phyloP scores from a whole-genome alignment of 2,113 vertebrate genomes.

The Phrynosoma blainvillii region DNA sequence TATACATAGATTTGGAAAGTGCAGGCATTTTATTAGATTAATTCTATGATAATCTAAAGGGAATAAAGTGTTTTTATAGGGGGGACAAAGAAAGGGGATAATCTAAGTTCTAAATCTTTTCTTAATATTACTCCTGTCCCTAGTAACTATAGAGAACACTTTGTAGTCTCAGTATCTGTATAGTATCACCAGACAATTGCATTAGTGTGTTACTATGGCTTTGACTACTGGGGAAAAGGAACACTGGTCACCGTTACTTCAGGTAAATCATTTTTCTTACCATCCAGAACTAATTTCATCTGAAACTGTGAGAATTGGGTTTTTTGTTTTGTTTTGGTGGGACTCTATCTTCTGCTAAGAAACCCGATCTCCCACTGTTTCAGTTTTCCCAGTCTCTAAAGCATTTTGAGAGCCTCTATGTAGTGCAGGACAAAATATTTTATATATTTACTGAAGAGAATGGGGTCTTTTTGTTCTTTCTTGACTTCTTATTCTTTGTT shows the following conservation, averaged over 20 bases:
- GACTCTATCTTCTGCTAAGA: neutral
- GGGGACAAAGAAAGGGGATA: neutral
- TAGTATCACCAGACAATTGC: neutral
- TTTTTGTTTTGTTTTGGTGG: neutral
- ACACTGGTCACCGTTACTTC: constrained; percentile 47
- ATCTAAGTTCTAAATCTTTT: neutral
- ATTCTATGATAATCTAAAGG: neutral
- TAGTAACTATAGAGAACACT: neutral
- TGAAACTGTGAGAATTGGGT: neutral
- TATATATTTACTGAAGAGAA: no score
- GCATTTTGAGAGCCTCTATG: neutral
- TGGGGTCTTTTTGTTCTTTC: neutral
- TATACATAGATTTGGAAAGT: neutral
- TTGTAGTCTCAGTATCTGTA: neutral
- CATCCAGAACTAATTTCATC: neutral
- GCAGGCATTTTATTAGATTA: neutral
- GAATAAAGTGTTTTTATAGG: neutral
- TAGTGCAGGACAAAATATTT: neutral
- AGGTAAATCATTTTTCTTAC: constrained; percentile 26
- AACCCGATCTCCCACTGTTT: neutral
- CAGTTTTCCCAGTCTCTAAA: neutral
- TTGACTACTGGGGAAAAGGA: constrained; percentile 56
- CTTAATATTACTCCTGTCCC: neutral
- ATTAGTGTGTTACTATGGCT: neutral
- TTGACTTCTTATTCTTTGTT: neutral